phyloP scores from a whole-genome alignment of 1,140 invertebrate genomes.

The Eriocheir sinensis region DNA sequence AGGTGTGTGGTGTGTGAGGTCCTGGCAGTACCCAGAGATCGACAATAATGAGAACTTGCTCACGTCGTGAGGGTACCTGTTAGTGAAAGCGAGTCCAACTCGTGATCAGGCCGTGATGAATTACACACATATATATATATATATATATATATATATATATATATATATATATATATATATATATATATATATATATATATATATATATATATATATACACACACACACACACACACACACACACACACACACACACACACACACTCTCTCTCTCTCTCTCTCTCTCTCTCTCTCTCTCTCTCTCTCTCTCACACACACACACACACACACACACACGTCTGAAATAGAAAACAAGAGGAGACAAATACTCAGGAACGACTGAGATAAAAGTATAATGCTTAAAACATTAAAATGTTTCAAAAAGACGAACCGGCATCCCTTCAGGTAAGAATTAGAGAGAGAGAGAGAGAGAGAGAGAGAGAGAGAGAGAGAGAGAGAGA shows the following conservation, averaged over 20 bases:
- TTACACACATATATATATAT: slow-evolving; percentile 18
- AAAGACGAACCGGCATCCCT: not conserved
- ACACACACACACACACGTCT: not conserved
- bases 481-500: no score
- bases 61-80: no score
- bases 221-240: slow-evolving; percentile 29
- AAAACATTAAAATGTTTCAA: not conserved
- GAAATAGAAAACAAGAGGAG: no score
- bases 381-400: no score
- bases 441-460: not conserved
- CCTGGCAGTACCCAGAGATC: no score
- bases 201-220: slow-evolving; percentile 41
- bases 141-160: slow-evolving; percentile 35
- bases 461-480: no score
- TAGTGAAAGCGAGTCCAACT: no score
- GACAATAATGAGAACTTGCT: no score
- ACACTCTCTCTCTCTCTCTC: not conserved
- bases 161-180: not conserved
- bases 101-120: not conserved
- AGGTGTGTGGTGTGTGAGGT: no score
- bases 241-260: not conserved
- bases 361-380: no score
- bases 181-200: slow-evolving; percentile 46
- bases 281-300: not conserved
- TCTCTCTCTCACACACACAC: not conserved